These are phyloP conservation scores for Cinclus cinclus DNA, from an alignment of 2,113 vertebrate genomes.

Conservation along the genomic window DNA sequence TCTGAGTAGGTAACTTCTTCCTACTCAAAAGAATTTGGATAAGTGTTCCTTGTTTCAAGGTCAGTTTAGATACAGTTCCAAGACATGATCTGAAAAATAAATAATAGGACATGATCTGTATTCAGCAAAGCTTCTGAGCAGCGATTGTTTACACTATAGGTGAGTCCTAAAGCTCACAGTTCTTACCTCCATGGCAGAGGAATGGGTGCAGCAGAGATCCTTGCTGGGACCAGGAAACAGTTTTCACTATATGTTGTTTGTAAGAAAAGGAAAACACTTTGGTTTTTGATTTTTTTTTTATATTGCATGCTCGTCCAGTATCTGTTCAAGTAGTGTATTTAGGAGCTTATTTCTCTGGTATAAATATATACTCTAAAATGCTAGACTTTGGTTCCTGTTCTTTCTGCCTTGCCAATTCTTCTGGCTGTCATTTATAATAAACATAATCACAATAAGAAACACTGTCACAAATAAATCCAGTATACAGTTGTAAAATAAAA, in stretches of 20 bases:
- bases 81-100: conserved; percentile 2
- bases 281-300: background rate
- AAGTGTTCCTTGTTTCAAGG: background rate
- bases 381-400: background rate
- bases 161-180: background rate
- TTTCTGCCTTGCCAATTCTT: background rate
- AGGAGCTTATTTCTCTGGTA: background rate
- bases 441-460: background rate
- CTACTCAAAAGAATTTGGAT: background rate
- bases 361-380: background rate
- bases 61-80: background rate
- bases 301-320: background rate
- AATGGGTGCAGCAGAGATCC: conserved; percentile 23
- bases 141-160: background rate
- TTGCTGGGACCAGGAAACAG: background rate
- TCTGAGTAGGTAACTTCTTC: background rate
- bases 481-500: background rate
- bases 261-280: background rate
- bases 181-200: background rate
- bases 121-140: background rate
- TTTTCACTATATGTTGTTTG: background rate
- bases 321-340: background rate
- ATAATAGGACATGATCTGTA: background rate
- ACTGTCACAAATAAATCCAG: background rate
- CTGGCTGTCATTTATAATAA: background rate